Conservation (phyloP, 1,140 invertebrate species). For the Anastrepha ludens region DNA sequence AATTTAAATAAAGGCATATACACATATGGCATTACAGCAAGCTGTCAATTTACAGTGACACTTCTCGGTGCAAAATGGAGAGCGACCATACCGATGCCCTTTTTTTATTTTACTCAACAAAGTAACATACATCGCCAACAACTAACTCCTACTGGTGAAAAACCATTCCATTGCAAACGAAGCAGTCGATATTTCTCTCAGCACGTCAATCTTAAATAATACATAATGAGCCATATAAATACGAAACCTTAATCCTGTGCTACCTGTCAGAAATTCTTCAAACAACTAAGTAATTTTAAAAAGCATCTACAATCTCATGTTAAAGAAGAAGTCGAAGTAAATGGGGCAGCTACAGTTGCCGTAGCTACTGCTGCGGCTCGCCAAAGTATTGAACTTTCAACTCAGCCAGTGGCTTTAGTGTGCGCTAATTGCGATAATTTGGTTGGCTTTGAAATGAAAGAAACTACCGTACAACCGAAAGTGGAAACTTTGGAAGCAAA, state of each 20-base stretch:
- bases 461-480: constrained; percentile 66
- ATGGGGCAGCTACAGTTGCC: constrained; percentile 66
- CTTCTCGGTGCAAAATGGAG: constrained; percentile 71
- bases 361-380: constrained; percentile 66
- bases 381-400: constrained; percentile 62
- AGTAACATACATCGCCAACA: constrained; percentile 73
- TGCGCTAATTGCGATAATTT: constrained; percentile 72
- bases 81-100: constrained; percentile 70
- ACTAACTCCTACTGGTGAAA: constrained; percentile 73
- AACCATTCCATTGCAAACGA: constrained; percentile 71
- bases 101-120: constrained; percentile 73
- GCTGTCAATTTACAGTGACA: constrained; percentile 72
- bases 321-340: constrained; percentile 70
- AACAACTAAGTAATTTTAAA: constrained; percentile 70
- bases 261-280: constrained; percentile 71
- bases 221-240: constrained; percentile 71
- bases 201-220: constrained; percentile 72
- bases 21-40: constrained; percentile 67
- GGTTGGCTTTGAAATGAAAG: constrained; percentile 70
- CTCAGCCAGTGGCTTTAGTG: constrained; percentile 70
- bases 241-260: constrained; percentile 71
- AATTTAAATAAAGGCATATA: no score
- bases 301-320: constrained; percentile 71
- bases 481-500: constrained; percentile 59
- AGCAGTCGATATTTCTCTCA: constrained; percentile 72